A percentile compares a stretch with the other conserved stretches of the same genome.
Conservation (phyloP, 2,113 vertebrate species). For the Crotalus tigris region DNA sequence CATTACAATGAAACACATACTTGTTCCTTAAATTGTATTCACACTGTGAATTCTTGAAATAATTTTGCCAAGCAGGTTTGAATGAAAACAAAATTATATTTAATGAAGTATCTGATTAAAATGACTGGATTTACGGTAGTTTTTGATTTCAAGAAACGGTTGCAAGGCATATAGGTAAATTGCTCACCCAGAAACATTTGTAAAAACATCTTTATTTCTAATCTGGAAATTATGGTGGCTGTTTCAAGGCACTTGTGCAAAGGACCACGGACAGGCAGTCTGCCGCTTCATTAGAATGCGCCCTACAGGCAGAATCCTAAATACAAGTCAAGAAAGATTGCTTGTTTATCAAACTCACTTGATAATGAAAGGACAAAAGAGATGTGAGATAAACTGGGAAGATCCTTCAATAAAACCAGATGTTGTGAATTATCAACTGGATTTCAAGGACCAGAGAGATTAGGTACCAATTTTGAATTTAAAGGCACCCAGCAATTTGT, state of each 20-base stretch:
- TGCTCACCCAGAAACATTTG: background rate
- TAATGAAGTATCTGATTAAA: background rate
- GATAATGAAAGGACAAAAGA: background rate
- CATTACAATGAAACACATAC: background rate
- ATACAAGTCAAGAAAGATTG: background rate
- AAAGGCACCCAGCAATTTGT: background rate
- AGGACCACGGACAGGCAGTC: background rate
- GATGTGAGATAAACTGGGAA: background rate
- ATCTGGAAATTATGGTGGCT: background rate
- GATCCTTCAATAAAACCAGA: background rate
- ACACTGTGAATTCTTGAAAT: background rate
- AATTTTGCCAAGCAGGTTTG: background rate
- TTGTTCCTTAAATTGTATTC: background rate
- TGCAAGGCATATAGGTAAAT: background rate
- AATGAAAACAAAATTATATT: background rate
- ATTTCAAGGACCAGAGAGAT: background rate
- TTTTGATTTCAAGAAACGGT: background rate
- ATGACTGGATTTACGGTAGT: background rate
- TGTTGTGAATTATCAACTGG: background rate
- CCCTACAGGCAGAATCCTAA: background rate
- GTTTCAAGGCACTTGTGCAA: background rate
- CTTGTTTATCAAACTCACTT: background rate
- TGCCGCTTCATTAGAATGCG: background rate
- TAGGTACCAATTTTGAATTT: background rate
- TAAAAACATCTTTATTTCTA: background rate